phyloP scores from a whole-genome alignment of 2,888 invertebrate genomes.

The Sthenelais limicola region DNA sequence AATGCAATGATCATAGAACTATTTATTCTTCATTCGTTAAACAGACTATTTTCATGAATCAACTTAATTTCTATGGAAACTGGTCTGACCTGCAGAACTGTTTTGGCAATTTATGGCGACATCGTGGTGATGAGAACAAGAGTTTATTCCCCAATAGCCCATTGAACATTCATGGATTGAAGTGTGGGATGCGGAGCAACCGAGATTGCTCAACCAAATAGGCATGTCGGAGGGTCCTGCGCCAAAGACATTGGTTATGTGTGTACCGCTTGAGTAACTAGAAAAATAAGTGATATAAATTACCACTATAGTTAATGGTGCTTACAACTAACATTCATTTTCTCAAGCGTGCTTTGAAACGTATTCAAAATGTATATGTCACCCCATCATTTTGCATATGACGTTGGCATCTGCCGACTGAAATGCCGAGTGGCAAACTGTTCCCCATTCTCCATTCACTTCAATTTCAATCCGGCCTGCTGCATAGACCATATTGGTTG shows the following conservation, averaged over 20 bases:
- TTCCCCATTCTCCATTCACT: not conserved
- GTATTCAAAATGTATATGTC: not conserved
- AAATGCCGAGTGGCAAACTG: not conserved
- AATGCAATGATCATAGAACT: no score
- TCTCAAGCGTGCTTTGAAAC: no score
- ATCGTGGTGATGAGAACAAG: slow-evolving; percentile 82
- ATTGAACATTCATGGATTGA: slow-evolving; percentile 78
- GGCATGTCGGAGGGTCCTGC: not conserved
- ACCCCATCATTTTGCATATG: not conserved
- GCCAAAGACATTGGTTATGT: no score
- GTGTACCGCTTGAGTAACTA: not conserved
- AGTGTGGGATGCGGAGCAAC: slow-evolving; percentile 77
- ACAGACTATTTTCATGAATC: no score
- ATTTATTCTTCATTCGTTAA: no score
- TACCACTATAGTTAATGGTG: no score
- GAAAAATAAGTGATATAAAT: no score
- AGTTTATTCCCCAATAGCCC: slow-evolving; percentile 80
- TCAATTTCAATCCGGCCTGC: not conserved
- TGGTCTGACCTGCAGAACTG: not conserved
- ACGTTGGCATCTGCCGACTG: not conserved
- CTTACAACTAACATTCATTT: no score
- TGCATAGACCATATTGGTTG: not conserved
- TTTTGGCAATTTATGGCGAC: slow-evolving; percentile 75
- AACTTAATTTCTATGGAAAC: not conserved
- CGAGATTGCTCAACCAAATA: slow-evolving; percentile 62